Evolutionary conservation across 2,113 vertebrate genomes (phyloP).

Genomic region (Ophthalmotilapia sp.): DNA sequence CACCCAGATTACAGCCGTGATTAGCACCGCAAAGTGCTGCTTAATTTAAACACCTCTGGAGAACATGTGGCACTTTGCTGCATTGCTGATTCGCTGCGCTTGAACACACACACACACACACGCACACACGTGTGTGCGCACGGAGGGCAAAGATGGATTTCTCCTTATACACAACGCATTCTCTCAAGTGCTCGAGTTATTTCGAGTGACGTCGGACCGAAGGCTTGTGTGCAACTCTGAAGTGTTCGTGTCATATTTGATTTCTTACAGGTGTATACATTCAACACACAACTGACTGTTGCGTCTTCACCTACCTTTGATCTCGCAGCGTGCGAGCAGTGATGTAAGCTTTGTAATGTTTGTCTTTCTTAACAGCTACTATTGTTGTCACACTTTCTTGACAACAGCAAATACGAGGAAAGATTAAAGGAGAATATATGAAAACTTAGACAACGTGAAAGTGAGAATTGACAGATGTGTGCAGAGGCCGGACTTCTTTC

Average conservation of each 20-base stretch:
- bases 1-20: constrained; percentile 73
- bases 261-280: not conserved
- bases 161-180: not conserved
- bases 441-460: not conserved
- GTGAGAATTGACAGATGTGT: not conserved
- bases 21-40: constrained; percentile 71
- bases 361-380: not conserved
- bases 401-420: not conserved
- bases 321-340: not conserved
- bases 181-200: not conserved
- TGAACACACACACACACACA: not conserved
- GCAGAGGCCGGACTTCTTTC: not conserved
- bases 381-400: not conserved
- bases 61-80: constrained; percentile 64
- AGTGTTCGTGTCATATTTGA: not conserved
- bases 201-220: not conserved
- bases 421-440: not conserved
- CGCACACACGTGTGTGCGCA: not conserved
- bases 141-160: not conserved
- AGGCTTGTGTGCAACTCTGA: not conserved
- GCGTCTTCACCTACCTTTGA: not conserved
- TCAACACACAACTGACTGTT: not conserved
- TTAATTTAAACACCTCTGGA: constrained; percentile 75
- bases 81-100: constrained; percentile 33
- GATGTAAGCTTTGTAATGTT: not conserved